A percentile compares a stretch with the other conserved stretches of the same genome.
Conservation (phyloP, 37 sponge, comb jelly and placozoan species). For the Axinella damicornis region DNA sequence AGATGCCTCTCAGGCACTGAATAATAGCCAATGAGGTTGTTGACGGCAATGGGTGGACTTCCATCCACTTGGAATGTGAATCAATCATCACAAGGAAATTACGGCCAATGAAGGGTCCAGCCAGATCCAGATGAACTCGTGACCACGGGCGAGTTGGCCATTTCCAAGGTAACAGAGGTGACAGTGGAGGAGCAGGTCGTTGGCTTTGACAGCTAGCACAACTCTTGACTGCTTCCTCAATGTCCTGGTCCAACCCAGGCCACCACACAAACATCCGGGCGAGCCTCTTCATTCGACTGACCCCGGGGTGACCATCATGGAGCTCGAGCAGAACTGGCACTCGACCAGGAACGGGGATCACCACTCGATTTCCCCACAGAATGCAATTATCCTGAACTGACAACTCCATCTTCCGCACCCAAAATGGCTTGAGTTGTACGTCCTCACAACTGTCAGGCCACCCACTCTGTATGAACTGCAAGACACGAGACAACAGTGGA, state of each 20-base stretch:
- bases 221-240: background rate
- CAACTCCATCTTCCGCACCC: background rate
- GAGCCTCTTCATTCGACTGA: slow-evolving; percentile 11
- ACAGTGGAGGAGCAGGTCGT: background rate
- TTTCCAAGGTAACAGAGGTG: slow-evolving; percentile 16
- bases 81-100: background rate
- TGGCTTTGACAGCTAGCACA: background rate
- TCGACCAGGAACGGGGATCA: slow-evolving; percentile 4
- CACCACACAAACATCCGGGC: slow-evolving; percentile 26
- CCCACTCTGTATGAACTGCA: too few relatives aligned
- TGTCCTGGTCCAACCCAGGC: slow-evolving; percentile 11
- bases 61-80: slow-evolving; percentile 18
- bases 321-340: background rate
- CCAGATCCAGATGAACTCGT: background rate
- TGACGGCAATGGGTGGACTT: background rate
- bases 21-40: background rate
- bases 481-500: too few relatives aligned
- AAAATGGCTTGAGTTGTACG: background rate
- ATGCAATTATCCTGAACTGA: slow-evolving; percentile 4
- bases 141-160: slow-evolving; percentile 15
- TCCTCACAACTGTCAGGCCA: too few relatives aligned
- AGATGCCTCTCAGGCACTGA: background rate
- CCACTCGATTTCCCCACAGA: slow-evolving; percentile 22
- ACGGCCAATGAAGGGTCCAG: slow-evolving; percentile 4
- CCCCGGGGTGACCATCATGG: slow-evolving; percentile 2